Evolutionary conservation across 2,888 invertebrate genomes (phyloP).

Genomic region (Smittia sp.): DNA sequence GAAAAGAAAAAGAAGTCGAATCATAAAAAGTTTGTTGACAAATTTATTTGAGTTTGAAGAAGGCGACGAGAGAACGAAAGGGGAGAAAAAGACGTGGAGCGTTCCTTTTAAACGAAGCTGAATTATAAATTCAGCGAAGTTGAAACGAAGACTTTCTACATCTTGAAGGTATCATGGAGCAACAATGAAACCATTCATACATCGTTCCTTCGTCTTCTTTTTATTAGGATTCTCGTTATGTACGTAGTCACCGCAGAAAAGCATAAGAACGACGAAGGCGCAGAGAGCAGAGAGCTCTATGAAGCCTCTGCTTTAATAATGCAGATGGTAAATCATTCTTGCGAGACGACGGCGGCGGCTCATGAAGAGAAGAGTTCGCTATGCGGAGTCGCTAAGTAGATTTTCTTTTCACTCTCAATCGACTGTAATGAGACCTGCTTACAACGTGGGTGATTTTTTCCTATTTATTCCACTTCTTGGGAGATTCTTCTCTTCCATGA

Average conservation of each 20-base stretch:
- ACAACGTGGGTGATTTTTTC: too few relatives aligned
- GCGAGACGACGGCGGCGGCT: background rate
- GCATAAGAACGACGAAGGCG: background rate
- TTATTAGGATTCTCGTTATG: background rate
- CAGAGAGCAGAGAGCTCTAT: background rate
- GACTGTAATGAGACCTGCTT: too few relatives aligned
- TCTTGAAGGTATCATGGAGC: background rate
- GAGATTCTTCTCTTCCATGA: too few relatives aligned
- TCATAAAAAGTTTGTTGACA: conserved; percentile 9
- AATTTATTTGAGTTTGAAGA: background rate
- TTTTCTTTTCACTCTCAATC: conserved; percentile 10
- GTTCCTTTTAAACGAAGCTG: background rate
- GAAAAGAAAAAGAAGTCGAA: too few relatives aligned
- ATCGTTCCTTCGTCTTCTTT: background rate
- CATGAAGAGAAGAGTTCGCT: background rate
- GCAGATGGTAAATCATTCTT: conserved; percentile 37
- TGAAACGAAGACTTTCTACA: conserved; percentile 4
- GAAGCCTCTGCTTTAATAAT: conserved; percentile 28
- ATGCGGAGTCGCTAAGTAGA: conserved; percentile 36
- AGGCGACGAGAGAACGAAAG: background rate
- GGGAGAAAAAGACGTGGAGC: background rate
- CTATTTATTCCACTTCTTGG: too few relatives aligned
- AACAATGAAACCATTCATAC: background rate
- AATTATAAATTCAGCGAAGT: background rate
- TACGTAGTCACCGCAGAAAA: background rate